These are phyloP conservation scores for Nylanderia fulva DNA, from an alignment of 1,140 invertebrate genomes.

Conservation along the genomic window DNA sequence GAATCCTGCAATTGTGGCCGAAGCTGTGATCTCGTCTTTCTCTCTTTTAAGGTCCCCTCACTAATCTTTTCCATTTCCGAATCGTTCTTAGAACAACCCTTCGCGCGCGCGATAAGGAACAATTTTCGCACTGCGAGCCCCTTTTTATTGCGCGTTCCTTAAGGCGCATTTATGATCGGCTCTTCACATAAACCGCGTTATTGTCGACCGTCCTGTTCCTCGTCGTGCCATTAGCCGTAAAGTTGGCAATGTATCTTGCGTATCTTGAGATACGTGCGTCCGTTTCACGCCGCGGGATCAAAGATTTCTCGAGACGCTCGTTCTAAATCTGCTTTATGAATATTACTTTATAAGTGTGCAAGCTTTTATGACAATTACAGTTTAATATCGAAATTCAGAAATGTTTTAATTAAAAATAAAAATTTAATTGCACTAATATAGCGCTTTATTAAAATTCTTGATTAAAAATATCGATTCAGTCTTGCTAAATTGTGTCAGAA, in stretches of 20 bases:
- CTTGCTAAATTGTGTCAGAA: not conserved
- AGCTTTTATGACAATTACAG: not conserved
- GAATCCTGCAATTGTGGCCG: conserved; percentile 6
- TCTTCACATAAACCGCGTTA: conserved; percentile 46
- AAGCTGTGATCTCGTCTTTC: conserved; percentile 4
- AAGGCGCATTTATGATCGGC: conserved; percentile 38
- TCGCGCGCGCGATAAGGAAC: conserved; percentile 41
- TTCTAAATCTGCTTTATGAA: not conserved
- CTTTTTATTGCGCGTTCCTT: conserved; percentile 39
- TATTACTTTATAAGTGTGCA: not conserved
- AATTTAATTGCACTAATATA: not conserved
- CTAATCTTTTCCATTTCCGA: conserved; percentile 43
- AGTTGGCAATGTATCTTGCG: conserved; percentile 4
- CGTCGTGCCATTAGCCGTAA: conserved; percentile 21
- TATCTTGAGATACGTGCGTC: conserved; percentile 11
- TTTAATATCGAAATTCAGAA: not conserved
- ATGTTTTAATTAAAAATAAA: not conserved
- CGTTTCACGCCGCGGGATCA: not conserved
- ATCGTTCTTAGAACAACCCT: conserved; percentile 23
- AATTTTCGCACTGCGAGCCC: conserved; percentile 38
- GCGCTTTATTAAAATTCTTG: not conserved
- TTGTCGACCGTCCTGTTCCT: conserved; percentile 36
- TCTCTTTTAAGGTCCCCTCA: not conserved
- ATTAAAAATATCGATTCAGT: not conserved
- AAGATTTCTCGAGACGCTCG: not conserved